Conservation (phyloP, 2,888 invertebrate species). For the Drosophila cognata region DNA sequence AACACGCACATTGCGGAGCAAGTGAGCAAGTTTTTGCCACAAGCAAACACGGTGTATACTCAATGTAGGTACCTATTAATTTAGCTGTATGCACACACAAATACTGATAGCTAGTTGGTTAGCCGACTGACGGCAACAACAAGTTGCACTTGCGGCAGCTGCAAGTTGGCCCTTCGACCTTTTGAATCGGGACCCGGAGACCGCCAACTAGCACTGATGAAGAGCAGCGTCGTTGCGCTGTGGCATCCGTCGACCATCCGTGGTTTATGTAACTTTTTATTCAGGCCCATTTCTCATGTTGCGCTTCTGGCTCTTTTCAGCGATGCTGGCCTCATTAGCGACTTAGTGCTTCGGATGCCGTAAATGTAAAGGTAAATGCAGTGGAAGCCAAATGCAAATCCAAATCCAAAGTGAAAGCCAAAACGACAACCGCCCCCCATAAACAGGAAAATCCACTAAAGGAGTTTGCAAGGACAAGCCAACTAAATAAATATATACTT, state of each 20-base stretch:
- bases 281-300: slow-evolving; percentile 43
- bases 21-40: slow-evolving; percentile 10
- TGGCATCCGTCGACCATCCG: slow-evolving; percentile 14
- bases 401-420: slow-evolving; percentile 10
- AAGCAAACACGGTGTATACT: slow-evolving; percentile 55
- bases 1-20: neutral
- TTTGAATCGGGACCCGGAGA: slow-evolving; percentile 17
- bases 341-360: slow-evolving; percentile 50
- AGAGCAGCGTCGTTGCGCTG: slow-evolving; percentile 44
- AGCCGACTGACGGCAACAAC: slow-evolving; percentile 45
- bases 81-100: slow-evolving; percentile 4
- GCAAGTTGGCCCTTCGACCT: slow-evolving; percentile 44
- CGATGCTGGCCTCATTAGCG: slow-evolving; percentile 71
- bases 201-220: slow-evolving; percentile 38
- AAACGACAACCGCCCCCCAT: slow-evolving; percentile 4
- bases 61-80: slow-evolving; percentile 18
- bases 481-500: neutral
- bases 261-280: slow-evolving; percentile 52
- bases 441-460: slow-evolving; percentile 18
- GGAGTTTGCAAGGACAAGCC: slow-evolving; percentile 24
- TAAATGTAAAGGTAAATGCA: slow-evolving; percentile 37
- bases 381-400: slow-evolving; percentile 28
- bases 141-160: slow-evolving; percentile 71
- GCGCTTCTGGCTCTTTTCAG: slow-evolving; percentile 55
- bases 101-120: slow-evolving; percentile 26